These are phyloP conservation scores for Auanema freiburgensis DNA, from an alignment of 2,888 invertebrate species.

Conservation along the genomic window DNA sequence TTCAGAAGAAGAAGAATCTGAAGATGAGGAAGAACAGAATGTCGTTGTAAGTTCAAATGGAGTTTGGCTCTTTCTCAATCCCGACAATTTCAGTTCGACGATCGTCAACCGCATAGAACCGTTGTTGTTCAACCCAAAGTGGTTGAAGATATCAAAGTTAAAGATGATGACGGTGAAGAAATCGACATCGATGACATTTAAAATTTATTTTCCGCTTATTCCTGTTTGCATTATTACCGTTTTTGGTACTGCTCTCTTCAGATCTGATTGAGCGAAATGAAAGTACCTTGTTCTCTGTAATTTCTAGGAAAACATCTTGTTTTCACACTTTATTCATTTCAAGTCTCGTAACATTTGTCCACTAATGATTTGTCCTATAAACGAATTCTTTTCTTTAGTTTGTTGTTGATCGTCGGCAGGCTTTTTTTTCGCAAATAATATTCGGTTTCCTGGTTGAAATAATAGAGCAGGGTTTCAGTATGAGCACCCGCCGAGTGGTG, in stretches of 20 bases:
- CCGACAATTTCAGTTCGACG: conserved; percentile 47
- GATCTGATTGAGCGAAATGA: too few relatives aligned
- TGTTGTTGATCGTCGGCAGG: not conserved
- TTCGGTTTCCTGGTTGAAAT: too few relatives aligned
- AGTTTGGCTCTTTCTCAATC: conserved; percentile 9
- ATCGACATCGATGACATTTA: conserved; percentile 60
- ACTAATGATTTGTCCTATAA: not conserved
- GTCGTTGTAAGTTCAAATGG: conserved; percentile 51
- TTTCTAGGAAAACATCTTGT: not conserved
- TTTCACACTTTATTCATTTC: not conserved
- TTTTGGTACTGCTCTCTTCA: too few relatives aligned
- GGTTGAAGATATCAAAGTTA: conserved; percentile 28
- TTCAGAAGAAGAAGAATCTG: conserved; percentile 83
- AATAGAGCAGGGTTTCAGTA: not conserved
- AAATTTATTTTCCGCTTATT: conserved; percentile 13
- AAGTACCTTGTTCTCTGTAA: not conserved
- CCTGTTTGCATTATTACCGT: conserved; percentile 1
- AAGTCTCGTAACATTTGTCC: not conserved
- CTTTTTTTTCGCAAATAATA: too few relatives aligned
- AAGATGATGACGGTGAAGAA: conserved; percentile 48
- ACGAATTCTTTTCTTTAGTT: not conserved
- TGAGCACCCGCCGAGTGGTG: conserved; percentile 25
- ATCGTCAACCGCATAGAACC: conserved; percentile 35
- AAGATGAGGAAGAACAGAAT: conserved; percentile 78
- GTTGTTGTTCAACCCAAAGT: conserved; percentile 25